Evolutionary conservation across 2,113 vertebrate genomes (phyloP), one percentile per base, ranked within the genome.

Genomic region (Litocranius walleri): DNA sequence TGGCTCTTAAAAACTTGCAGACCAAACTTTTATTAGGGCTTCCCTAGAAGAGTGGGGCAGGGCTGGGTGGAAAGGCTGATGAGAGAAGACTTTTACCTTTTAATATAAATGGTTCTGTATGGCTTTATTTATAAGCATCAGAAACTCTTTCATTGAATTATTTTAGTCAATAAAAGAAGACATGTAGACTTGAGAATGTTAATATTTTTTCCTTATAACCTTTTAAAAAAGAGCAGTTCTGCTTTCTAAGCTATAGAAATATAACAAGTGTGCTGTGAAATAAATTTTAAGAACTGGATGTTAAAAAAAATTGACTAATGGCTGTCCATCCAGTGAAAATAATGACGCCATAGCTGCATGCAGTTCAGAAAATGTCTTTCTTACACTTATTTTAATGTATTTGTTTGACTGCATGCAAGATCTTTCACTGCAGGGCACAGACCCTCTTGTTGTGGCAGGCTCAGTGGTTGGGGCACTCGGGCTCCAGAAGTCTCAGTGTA

Each of bases 1-100:
- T 98, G 96, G 80, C 80, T 84, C 43, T 90, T 90, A 83, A 91
- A 95, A 98, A 94, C 94, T 97, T 98, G 48, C 52, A 57, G 54
- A 88, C n/a, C 64, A 86, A 40, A 77, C 7, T 77, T 61, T 56
- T 83, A 0, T 2, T 9, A 2, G 50, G 7, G 52, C 10, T 30
- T 48, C 40, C 43, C 50, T 6, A 15, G 25, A 57, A 61, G 25
- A 1, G 4, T 7, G 19, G 57, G 62, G 14, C 4, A 8, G 61
- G 14, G 57, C 13, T 1, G 11, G 11, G 10, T 1, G 2, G 33
- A 45, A 1, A 5, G 2, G 9, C 2, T 3, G 64, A 10, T 29
- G 36, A 40, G 21, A 43, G 43, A 30, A 9, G 77, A 25, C 25
- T 54, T 62, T 45, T 27, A 40, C 40, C 40, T 82, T 50, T 52